These are phyloP conservation scores for Phodopus roborovskii DNA, from an alignment of 2,113 vertebrate species.

Conservation along the genomic window DNA sequence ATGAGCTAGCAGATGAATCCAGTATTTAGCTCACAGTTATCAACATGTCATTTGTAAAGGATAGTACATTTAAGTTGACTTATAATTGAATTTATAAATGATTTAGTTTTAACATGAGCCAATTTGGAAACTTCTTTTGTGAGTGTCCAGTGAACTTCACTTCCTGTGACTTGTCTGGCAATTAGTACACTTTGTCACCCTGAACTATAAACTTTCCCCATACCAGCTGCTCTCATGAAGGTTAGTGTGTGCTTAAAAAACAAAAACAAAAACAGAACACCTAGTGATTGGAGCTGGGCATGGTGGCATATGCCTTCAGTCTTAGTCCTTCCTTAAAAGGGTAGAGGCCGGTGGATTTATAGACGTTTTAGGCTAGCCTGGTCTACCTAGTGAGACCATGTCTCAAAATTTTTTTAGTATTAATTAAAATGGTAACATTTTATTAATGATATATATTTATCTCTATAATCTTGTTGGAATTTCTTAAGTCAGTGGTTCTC, in stretches of 20 bases:
- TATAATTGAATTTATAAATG: slow-evolving; percentile 38
- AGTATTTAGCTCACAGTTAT: background rate
- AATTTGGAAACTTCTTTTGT: slow-evolving; percentile 22
- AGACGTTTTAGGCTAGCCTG: background rate
- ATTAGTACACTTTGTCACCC: background rate
- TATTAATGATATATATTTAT: background rate
- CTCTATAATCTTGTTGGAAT: background rate
- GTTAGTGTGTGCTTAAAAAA: background rate
- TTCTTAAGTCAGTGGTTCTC: background rate
- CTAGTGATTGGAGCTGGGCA: background rate
- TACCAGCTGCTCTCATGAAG: background rate
- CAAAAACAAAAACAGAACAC: background rate
- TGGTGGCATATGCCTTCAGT: background rate
- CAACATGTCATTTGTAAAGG: background rate
- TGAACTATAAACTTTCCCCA: background rate
- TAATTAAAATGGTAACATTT: slow-evolving; percentile 21
- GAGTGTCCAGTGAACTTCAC: background rate
- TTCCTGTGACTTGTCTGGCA: background rate
- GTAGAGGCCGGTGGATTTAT: background rate
- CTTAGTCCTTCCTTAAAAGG: background rate
- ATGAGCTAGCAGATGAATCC: background rate
- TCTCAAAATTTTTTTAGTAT: background rate
- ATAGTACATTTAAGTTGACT: background rate
- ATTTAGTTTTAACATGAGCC: slow-evolving; percentile 38
- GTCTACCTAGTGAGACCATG: background rate